Base-by-base conservation (phyloP, 2,797 vertebrate species). In the Distichodus sexfasciatus region DNA sequence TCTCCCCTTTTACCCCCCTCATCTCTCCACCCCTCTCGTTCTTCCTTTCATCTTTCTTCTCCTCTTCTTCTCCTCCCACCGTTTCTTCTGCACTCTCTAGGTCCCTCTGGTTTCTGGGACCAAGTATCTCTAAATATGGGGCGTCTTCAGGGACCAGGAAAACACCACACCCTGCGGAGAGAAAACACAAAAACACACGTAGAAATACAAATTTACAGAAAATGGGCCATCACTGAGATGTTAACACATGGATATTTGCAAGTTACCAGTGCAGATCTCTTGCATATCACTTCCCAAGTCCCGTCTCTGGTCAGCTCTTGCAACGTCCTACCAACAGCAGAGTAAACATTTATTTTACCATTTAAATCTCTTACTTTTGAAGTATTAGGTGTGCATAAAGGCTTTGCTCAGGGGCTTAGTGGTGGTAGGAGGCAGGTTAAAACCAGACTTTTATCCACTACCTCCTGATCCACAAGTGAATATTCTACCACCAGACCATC, bases 101-200 rank as follows among this genome's bases (percentile, higher is more conserved):
- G 4, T 66, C 62, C 15, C 31, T 71, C n/a, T 58, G 57, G 6
- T 60, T 55, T 61, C 44, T 64, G 1, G 40, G 40, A 44, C 87
- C 83, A 26, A 87, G 47, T 65, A 91, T 85, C 85, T 93, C 91
- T 79, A 92, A 75, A 81, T 91, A 91, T 57, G 91, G 92, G 28
- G 87, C 78, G 12, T 90, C 87, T 46, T 90, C 90, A 60, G 68
- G 58, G 29, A 63, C 43, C 11, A 85, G 73, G 41, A 76, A 57
- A 1, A 60, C 78, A 31, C 86, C 88, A 72, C 87, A 89, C 44
- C 78, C 91, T 91, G 48, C 10, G 58, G 31, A 62, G 38, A 69
- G 28, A 61, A 19, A 75, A 57, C 55, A 69, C 28, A 60, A 5
- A 64, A 9, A 40, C 24, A 65, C 17, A 31, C 23, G 15, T 1